Base-by-base conservation (phyloP, 2,797 vertebrate genomes). In the Protosalanx chinensis region DNA sequence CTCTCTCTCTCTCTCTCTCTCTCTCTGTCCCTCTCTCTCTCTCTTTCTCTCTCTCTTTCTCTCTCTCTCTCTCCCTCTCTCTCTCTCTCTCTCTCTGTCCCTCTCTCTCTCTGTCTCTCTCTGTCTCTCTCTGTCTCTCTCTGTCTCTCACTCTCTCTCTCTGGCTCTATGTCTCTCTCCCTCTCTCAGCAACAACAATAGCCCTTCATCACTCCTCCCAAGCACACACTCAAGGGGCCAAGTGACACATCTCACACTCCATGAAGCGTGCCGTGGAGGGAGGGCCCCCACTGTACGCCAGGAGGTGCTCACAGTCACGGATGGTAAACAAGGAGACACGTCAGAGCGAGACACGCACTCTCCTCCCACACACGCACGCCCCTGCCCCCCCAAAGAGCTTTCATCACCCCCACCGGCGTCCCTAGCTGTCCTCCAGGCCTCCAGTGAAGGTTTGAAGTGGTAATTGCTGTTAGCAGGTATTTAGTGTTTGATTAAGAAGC, bases 121-220 rank as follows among this genome's bases (percentile, higher is more conserved):
- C 41, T 23, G 6, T 37, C 35, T 7, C 6, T 37, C 35, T 41
- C 41, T 41, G 8, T 12, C 6, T 41, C 33, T 37, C 35, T 8
- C 2, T 7, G 6, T 37, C 6, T 37, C 35, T 37, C 35, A 7
- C 37, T 41, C 37, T 46, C 41, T 46, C 41, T 46, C 0, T 46
- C 41, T 46, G 41, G 3, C 41, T 46, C 35, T 8, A 0, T 37
- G 6, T 37, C 6, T 37, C 35, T 37, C 35, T 37, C 37, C 12
- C 37, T 46, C 41, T 46, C 56, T 67, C 51, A 76, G 56, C 61
- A 78, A 33, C 41, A 64, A 62, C 41, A 64, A n/a, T n/a, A 41
- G 69, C 67, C 73, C 68, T 67, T 72, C 70, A 65, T 65, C 12
- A 23, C 35, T 60, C 60, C 18, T 69, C 18, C 56, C 18, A 23